phyloP scores from a whole-genome alignment of 1,140 invertebrate species.

The Papilio glaucus region DNA sequence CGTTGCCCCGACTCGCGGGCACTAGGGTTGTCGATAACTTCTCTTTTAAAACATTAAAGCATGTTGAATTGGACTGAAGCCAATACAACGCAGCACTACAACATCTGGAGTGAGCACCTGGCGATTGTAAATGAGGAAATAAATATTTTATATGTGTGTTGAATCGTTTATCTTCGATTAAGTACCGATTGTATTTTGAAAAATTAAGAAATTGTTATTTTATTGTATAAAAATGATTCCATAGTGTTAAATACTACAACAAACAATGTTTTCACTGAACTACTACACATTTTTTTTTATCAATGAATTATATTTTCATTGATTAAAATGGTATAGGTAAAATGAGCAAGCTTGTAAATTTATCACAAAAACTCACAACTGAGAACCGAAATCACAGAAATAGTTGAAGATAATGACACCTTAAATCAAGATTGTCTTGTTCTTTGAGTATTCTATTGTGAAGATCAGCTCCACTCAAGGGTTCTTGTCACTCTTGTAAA shows the following conservation, averaged over 20 bases:
- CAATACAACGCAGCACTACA: background rate
- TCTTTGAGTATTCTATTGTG: no score
- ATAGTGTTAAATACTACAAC: no score
- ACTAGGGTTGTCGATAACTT: conserved; percentile 8
- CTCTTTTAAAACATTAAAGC: background rate
- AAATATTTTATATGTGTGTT: background rate
- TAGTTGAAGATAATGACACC: no score
- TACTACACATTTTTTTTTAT: no score
- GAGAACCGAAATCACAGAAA: no score
- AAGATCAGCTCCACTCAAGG: no score
- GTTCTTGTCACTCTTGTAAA: no score
- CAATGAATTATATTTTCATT: background rate
- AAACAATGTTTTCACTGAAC: background rate
- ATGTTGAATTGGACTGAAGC: background rate
- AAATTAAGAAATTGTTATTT: no score
- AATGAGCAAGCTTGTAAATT: background rate
- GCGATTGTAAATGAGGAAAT: background rate
- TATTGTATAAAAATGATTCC: no score
- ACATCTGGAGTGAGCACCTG: conserved; percentile 8
- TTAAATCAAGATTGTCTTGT: no score
- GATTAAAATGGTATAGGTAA: background rate
- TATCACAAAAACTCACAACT: background rate
- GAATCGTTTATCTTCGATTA: no score
- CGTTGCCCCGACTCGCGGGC: background rate
- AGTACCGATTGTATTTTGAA: no score